Percentiles rank a stretch among this genome's conserved stretches.
Conservation (phyloP, 2,113 vertebrate species). For the Otis tarda region DNA sequence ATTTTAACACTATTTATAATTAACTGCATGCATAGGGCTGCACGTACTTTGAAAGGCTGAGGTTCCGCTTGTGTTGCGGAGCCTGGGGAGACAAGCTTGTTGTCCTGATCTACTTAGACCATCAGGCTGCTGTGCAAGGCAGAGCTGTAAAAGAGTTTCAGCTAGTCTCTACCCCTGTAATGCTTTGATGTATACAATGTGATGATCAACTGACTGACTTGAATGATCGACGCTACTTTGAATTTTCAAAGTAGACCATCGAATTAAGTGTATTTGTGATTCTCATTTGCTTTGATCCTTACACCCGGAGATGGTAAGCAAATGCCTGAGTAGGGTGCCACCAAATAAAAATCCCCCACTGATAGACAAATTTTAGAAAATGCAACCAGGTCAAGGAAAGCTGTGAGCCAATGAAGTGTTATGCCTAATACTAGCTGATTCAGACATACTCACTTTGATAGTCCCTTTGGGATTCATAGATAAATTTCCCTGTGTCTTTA, state of each 20-base stretch:
- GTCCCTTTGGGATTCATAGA: neutral
- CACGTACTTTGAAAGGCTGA: constrained; percentile 19
- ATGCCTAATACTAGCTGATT: neutral
- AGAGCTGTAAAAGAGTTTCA: neutral
- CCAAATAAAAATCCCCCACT: neutral
- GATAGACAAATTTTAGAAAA: neutral
- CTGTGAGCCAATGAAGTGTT: neutral
- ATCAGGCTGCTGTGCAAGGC: neutral
- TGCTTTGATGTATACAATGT: neutral
- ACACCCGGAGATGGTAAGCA: neutral
- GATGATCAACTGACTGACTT: neutral
- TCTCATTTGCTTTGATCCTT: neutral
- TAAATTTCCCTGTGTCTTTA: neutral
- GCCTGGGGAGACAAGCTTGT: constrained; percentile 9
- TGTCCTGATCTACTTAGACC: neutral
- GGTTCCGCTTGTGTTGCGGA: constrained; percentile 3
- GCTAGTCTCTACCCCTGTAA: neutral
- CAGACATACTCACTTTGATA: neutral
- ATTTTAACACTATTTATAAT: constrained; percentile 47
- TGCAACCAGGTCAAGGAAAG: neutral
- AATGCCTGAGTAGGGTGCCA: neutral
- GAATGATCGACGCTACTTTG: neutral
- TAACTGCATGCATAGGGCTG: constrained; percentile 13
- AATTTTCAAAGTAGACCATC: neutral
- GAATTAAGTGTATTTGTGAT: neutral